phyloP scores from a whole-genome alignment of 2,888 invertebrate species.

The Muschampia plurimacula region DNA sequence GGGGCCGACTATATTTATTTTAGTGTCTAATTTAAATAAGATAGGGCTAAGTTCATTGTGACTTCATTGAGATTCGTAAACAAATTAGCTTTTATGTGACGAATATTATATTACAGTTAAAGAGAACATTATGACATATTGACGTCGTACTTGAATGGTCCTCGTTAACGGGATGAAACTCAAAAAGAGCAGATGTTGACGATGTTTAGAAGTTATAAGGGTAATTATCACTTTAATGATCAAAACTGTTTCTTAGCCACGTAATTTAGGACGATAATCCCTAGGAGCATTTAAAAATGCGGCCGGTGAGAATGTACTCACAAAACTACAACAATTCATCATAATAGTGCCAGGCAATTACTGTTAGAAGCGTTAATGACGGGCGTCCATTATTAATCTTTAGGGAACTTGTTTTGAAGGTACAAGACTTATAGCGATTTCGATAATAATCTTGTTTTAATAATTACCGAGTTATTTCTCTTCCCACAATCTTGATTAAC shows the following conservation, averaged over 20 bases:
- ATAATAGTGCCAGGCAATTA: conserved; percentile 65
- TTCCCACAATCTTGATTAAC: conserved; percentile 79
- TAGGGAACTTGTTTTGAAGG: conserved; percentile 76
- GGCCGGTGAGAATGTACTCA: conserved; percentile 71
- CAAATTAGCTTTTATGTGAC: conserved; percentile 71
- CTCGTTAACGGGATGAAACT: conserved; percentile 45
- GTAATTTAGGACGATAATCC: conserved; percentile 66
- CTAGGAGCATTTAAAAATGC: conserved; percentile 67
- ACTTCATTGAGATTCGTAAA: conserved; percentile 73
- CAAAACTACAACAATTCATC: conserved; percentile 82
- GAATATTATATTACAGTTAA: conserved; percentile 33
- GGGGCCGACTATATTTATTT: conserved; percentile 74
- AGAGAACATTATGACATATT: conserved; percentile 40
- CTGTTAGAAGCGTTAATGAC: conserved; percentile 83
- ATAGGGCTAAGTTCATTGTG: conserved; percentile 77
- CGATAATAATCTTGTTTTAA: conserved; percentile 84
- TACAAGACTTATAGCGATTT: conserved; percentile 78
- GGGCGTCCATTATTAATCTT: conserved; percentile 79
- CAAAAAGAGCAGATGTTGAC: conserved; percentile 48
- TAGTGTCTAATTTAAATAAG: conserved; percentile 82
- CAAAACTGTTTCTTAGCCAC: conserved; percentile 50
- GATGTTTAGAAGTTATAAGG: conserved; percentile 56
- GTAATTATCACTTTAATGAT: conserved; percentile 55
- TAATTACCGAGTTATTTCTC: conserved; percentile 81
- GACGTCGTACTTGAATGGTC: conserved; percentile 35